phyloP scores from a whole-genome alignment of 2,113 vertebrate genomes.

The Phoxinus phoxinus region DNA sequence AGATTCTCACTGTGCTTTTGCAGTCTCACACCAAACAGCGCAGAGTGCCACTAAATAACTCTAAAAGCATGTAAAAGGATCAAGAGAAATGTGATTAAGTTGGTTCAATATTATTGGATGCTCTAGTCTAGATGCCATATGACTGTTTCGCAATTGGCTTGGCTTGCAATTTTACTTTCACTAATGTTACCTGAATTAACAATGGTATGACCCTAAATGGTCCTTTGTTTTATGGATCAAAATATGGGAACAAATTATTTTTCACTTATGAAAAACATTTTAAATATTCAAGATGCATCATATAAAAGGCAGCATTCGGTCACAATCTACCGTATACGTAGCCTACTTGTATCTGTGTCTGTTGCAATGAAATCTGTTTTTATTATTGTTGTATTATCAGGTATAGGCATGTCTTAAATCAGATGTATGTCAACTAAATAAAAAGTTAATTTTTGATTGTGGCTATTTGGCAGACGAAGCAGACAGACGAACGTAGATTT shows the following conservation, averaged over 20 bases:
- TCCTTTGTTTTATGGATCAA: not conserved
- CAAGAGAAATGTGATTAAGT: not conserved
- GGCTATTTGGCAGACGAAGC: too few species aligned
- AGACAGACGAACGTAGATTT: too few species aligned
- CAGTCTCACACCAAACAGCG: conserved; percentile 28
- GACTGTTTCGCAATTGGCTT: not conserved
- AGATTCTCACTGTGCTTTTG: conserved; percentile 58
- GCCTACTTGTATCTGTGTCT: too few species aligned
- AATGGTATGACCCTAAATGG: not conserved
- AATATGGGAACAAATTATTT: not conserved
- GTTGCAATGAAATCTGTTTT: too few species aligned
- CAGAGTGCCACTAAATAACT: not conserved
- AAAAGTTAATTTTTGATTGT: too few species aligned
- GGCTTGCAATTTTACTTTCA: not conserved
- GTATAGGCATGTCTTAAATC: too few species aligned
- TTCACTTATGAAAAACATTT: not conserved
- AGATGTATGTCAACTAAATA: too few species aligned
- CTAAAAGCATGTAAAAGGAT: conserved; percentile 16
- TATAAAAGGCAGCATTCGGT: too few species aligned
- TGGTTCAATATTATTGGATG: not conserved
- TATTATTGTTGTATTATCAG: too few species aligned
- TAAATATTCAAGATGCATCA: too few species aligned
- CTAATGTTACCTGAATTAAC: not conserved
- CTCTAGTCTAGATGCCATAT: not conserved
- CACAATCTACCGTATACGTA: too few species aligned